Conservation (phyloP, 2,797 vertebrate genomes). For the Ambastaia sidthimunki region DNA sequence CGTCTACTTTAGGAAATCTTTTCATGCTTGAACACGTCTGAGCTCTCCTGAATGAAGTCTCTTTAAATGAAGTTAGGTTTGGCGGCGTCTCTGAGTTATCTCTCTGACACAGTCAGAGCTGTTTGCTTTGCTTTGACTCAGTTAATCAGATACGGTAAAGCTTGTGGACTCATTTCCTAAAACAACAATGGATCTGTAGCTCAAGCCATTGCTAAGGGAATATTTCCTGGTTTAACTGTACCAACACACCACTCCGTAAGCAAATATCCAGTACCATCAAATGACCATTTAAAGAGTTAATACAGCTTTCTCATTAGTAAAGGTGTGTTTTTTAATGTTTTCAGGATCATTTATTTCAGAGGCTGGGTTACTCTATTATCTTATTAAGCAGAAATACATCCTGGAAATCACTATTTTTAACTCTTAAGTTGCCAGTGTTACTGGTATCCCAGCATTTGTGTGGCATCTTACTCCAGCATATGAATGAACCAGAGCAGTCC, state of each 20-base stretch:
- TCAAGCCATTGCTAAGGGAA: not conserved
- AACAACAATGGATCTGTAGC: conserved; percentile 33
- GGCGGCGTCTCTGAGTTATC: not conserved
- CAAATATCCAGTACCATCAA: not conserved
- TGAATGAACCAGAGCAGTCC: not conserved
- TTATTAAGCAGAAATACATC: too few relatives aligned
- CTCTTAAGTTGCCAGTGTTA: too few relatives aligned
- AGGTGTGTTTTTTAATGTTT: not conserved
- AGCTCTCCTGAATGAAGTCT: not conserved
- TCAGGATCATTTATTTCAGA: not conserved
- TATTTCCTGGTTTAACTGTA: not conserved
- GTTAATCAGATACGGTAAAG: conserved; percentile 47
- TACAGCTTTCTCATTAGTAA: not conserved
- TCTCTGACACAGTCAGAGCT: conserved; percentile 7
- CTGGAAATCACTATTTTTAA: too few relatives aligned
- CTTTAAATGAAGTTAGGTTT: not conserved
- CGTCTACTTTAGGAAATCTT: not conserved
- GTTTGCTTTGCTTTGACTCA: conserved; percentile 45
- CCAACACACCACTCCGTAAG: conserved; percentile 9
- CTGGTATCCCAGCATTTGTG: not conserved
- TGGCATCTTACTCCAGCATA: not conserved
- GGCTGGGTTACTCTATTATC: not conserved
- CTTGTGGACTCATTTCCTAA: conserved; percentile 39
- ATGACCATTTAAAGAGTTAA: not conserved
- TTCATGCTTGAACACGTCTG: not conserved